Conservation (phyloP, 2,113 vertebrate species). For the Typhlomys cinereus region DNA sequence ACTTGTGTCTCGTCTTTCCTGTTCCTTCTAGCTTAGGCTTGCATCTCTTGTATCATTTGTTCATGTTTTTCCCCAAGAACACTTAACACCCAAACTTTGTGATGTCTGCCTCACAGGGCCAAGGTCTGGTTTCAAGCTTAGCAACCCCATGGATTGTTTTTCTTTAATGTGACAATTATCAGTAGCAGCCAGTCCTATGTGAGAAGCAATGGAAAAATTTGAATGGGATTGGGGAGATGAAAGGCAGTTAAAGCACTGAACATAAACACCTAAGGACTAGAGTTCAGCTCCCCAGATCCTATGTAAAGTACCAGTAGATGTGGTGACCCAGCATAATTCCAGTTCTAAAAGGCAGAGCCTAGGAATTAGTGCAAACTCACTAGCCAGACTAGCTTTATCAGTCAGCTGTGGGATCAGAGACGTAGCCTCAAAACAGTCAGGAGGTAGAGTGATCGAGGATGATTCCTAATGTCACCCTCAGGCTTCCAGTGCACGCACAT, state of each 20-base stretch:
- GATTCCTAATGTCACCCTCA: no score
- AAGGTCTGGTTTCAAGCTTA: neutral
- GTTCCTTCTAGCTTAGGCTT: neutral
- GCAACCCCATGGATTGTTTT: neutral
- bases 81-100: no score
- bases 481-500: no score
- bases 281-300: neutral
- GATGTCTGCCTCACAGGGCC: neutral
- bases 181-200: fast-evolving
- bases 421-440: no score
- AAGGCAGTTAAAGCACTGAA: no score
- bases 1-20: neutral
- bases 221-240: neutral
- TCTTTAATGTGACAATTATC: neutral
- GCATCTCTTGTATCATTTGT: neutral
- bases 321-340: neutral
- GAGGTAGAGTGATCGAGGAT: no score
- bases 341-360: no score
- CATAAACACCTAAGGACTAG: neutral
- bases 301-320: neutral
- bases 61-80: neutral
- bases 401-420: no score
- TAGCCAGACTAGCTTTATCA: no score
- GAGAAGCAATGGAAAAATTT: neutral
- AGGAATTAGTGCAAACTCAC: no score